Base-by-base conservation (phyloP, 1,140 invertebrate species). In the Drosophila seguyi region DNA sequence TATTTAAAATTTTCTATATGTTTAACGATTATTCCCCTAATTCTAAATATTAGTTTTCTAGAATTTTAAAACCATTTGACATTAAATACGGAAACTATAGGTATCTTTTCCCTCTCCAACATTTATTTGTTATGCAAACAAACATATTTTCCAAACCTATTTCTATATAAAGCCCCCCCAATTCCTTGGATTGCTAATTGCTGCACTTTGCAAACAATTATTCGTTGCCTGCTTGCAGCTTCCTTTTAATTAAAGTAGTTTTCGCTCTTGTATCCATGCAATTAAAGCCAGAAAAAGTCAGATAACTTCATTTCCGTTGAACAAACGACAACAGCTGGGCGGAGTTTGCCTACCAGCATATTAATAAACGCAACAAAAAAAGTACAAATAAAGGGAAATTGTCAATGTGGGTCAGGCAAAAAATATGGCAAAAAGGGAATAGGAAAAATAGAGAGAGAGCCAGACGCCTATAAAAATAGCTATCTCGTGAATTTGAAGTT, bases 231-330 rank as follows among this genome's bases (percentile, higher is more conserved):
- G 39, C 50, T 14, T 25, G 20, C 34, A 34, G 66, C 59, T 47
- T 55, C 38, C 44, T 50, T 75, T 75, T 59, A 74, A 63, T 84
- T 67, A 60, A n/a, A 60, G 41, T 66, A 52, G 27, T 48, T 65
- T 27, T 42, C 58, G 41, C 44, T 50, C 39, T 56, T 56, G 11
- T 55, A 42, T 55, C 25, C 34, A 36, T 47, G 47, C 63, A 75
- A 60, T 79, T 75, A 76, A 44, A 59, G 56, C 18, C 48, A 39
- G 42, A 22, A 47, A 36, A 73, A 62, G 55, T 45, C 65, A 72
- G 81, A 90, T 90, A 90, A 81, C 85, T 79, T 73, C 62, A 90
- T 90, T 90, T 90, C 78, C 85, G 82, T 55, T 71, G 66, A 81
- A 73, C 45, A 72, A 73, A 72, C 48, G 63, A 61, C 60, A 81